phyloP scores from a whole-genome alignment of 2,888 invertebrate species.

The Habrosyne pyritoides region DNA sequence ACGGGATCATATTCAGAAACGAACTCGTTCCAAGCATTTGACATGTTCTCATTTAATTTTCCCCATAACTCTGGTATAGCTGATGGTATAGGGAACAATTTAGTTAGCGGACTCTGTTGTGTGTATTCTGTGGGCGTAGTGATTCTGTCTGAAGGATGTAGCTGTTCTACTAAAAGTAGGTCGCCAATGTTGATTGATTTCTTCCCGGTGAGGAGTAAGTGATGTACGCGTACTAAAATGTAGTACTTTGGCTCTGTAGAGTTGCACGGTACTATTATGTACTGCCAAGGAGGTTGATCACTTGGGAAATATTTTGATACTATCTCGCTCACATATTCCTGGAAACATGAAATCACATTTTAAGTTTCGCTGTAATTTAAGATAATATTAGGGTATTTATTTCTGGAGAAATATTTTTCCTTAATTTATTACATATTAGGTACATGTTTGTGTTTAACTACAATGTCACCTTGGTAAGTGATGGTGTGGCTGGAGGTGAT shows the following conservation, averaged over 20 bases:
- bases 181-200: conserved; percentile 89
- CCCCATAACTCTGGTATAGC: conserved; percentile 87
- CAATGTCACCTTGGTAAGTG: too few species aligned
- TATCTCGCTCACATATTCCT: conserved; percentile 91
- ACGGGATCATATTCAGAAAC: conserved; percentile 90
- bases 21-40: conserved; percentile 92
- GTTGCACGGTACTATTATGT: conserved; percentile 86
- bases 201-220: conserved; percentile 88
- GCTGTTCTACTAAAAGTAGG: conserved; percentile 85
- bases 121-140: conserved; percentile 49
- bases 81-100: conserved; percentile 84
- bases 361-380: not conserved
- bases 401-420: too few species aligned
- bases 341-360: conserved; percentile 36
- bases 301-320: conserved; percentile 89
- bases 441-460: too few species aligned
- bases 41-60: conserved; percentile 86
- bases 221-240: conserved; percentile 89
- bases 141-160: conserved; percentile 60
- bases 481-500: too few species aligned
- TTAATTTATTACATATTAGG: too few species aligned
- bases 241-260: conserved; percentile 85
- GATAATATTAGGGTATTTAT: too few species aligned
- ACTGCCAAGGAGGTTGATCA: conserved; percentile 91
- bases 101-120: conserved; percentile 73